Conservation (phyloP, 2,113 vertebrate genomes). For the Trogon surrucura region DNA sequence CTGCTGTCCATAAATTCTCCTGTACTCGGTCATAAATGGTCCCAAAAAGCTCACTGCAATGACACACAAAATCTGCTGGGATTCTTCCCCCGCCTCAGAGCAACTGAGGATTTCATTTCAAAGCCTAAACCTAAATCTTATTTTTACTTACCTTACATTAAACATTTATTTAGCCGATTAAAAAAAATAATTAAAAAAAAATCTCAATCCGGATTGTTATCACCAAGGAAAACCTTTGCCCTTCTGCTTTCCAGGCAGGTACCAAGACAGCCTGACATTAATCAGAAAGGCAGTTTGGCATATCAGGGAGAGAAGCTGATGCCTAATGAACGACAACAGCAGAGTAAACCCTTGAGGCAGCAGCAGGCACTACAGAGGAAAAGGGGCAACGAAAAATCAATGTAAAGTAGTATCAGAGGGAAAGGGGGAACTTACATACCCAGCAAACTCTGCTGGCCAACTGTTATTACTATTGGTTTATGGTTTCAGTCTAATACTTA, state of each 20-base stretch:
- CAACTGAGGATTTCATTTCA: not conserved
- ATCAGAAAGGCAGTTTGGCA: not conserved
- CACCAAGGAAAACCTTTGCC: not conserved
- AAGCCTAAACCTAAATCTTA: not conserved
- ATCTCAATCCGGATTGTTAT: not conserved
- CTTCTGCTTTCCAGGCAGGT: not conserved
- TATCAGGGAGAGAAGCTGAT: not conserved
- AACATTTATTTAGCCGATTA: not conserved
- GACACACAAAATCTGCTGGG: not conserved
- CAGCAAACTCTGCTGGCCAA: not conserved
- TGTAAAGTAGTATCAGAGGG: not conserved
- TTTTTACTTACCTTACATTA: not conserved
- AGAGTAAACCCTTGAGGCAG: not conserved
- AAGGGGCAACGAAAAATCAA: not conserved
- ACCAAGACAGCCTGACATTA: not conserved
- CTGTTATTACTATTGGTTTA: not conserved
- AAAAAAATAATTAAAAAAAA: not conserved
- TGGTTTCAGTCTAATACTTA: not conserved
- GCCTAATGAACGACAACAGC: not conserved
- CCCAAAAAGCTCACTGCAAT: not conserved
- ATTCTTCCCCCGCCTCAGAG: not conserved
- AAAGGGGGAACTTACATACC: not conserved
- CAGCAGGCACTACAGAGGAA: not conserved
- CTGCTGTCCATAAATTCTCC: not conserved
- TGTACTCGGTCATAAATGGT: accelerated